phyloP scores from a whole-genome alignment of 2,797 vertebrate species.

The Malurus leucopterus region DNA sequence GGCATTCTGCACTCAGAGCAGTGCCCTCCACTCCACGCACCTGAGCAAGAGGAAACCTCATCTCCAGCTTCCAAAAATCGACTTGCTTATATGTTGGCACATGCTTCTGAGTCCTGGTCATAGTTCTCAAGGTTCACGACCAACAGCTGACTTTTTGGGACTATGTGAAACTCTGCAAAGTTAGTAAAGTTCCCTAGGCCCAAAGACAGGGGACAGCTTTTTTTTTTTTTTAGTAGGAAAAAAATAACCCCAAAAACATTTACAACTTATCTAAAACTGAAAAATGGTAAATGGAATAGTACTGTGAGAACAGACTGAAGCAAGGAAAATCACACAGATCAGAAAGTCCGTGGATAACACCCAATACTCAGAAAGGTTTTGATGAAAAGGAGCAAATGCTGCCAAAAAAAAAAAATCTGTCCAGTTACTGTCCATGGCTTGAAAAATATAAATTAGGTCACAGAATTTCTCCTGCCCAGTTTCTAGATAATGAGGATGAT shows the following conservation, averaged over 20 bases:
- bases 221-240: neutral
- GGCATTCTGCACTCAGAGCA: neutral
- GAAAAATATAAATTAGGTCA: neutral
- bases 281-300: neutral
- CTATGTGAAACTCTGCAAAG: neutral
- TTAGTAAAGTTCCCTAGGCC: neutral
- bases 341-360: neutral
- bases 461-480: neutral
- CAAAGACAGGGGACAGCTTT: neutral
- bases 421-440: neutral
- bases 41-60: neutral
- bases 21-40: neutral
- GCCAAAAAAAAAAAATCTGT: neutral
- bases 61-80: neutral
- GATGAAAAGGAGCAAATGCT: neutral
- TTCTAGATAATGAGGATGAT: neutral
- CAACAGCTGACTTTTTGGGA: neutral
- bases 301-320: neutral
- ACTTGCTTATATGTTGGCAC: neutral
- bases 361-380: neutral
- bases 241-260: neutral
- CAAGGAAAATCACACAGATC: neutral
- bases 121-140: neutral
- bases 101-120: neutral
- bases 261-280: neutral